phyloP scores from a whole-genome alignment of 2,113 vertebrate genomes.

The Anguilla rostrata region DNA sequence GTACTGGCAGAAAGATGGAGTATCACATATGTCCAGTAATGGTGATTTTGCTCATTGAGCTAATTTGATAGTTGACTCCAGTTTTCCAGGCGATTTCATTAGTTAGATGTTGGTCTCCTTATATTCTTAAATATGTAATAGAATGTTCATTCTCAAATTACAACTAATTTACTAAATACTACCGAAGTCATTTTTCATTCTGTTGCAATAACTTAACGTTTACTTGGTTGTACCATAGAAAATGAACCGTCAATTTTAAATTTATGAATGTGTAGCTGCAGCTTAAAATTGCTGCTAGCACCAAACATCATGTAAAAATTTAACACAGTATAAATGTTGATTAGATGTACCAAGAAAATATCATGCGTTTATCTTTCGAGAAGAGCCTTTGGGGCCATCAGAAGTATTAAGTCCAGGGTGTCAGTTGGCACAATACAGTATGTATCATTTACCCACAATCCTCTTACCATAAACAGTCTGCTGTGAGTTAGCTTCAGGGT shows the following conservation, averaged over 20 bases:
- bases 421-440: conserved; percentile 60
- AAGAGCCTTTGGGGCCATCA: background rate
- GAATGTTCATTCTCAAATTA: background rate
- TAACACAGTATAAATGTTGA: background rate
- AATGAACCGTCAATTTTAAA: background rate
- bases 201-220: no score
- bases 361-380: background rate
- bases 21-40: background rate
- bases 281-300: background rate
- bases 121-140: background rate
- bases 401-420: conserved; percentile 54
- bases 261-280: background rate
- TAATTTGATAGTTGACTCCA: background rate
- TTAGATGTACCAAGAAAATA: background rate
- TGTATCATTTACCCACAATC: conserved; percentile 53
- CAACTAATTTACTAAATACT: background rate
- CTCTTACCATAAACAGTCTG: conserved; percentile 30
- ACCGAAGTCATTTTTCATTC: no score
- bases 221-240: no score
- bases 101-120: background rate
- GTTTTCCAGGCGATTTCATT: background rate
- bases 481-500: conserved; percentile 43
- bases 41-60: background rate
- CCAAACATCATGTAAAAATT: background rate
- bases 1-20: background rate